Evolutionary conservation across 2,113 vertebrate species (phyloP).

Genomic region (Bubalus kerabau): DNA sequence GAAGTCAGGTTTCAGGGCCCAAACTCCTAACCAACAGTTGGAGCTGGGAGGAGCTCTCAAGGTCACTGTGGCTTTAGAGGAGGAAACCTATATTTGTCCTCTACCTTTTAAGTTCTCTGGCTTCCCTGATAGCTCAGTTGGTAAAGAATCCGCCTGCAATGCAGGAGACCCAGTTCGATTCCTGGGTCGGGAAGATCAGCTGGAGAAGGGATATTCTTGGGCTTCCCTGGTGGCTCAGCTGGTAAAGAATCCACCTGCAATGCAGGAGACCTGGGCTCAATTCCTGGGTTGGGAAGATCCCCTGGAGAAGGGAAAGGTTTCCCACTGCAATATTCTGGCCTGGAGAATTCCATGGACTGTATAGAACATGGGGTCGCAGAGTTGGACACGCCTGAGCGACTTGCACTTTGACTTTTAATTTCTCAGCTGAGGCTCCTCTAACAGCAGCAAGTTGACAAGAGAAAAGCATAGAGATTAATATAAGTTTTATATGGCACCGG

Average conservation of each 20-base stretch:
- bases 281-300: neutral
- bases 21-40: neutral
- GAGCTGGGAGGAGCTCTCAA: neutral
- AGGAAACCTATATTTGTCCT: neutral
- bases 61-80: neutral
- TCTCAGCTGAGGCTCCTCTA: neutral
- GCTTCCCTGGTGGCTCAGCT: neutral
- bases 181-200: neutral
- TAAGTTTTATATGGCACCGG: neutral
- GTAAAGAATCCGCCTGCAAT: neutral
- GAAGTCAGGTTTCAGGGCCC: neutral
- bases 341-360: neutral
- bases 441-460: neutral
- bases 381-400: rapidly evolving
- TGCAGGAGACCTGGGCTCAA: neutral
- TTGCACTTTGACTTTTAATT: neutral
- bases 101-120: neutral
- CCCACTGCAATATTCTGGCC: neutral
- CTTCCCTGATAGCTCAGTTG: neutral
- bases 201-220: neutral
- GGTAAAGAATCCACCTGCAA: neutral
- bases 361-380: neutral
- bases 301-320: neutral
- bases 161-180: neutral
- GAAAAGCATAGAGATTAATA: neutral